Percentiles rank a stretch among this genome's conserved stretches.
These are phyloP conservation scores for Silurus asotus DNA, from an alignment of 2,113 vertebrate species.

Conservation along the genomic window DNA sequence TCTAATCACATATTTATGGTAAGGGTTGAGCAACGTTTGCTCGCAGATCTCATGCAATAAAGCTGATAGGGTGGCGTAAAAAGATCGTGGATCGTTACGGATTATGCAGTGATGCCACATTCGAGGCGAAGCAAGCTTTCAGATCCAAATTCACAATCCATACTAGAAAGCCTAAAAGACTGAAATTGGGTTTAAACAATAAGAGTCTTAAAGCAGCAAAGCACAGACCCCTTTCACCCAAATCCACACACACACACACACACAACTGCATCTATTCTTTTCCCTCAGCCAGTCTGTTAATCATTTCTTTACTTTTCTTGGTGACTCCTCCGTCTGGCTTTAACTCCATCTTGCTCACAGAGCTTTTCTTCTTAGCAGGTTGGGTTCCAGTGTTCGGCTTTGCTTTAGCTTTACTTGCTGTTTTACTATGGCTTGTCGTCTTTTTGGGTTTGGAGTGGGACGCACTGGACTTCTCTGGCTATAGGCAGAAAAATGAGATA, in stretches of 20 bases:
- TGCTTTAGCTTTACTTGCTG: constrained; percentile 90
- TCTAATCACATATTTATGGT: constrained; percentile 18
- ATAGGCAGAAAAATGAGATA: constrained; percentile 47
- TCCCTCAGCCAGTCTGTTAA: constrained; percentile 97
- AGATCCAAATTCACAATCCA: constrained; percentile 16
- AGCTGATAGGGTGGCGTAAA: constrained; percentile 37
- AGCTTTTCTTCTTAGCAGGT: constrained; percentile 87
- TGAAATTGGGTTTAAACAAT: constrained; percentile 54
- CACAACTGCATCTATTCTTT: constrained; percentile 80
- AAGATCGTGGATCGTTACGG: background rate
- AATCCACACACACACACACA: background rate
- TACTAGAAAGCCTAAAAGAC: constrained; percentile 8
- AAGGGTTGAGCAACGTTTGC: constrained; percentile 15
- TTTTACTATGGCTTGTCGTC: constrained; percentile 83
- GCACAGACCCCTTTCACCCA: constrained; percentile 72
- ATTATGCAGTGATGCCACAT: constrained; percentile 15
- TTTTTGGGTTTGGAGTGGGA: constrained; percentile 95
- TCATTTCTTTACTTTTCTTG: constrained; percentile 97
- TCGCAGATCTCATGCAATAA: constrained; percentile 44
- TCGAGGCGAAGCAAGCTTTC: constrained; percentile 39
- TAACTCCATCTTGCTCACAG: constrained; percentile 65
- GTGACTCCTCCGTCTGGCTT: constrained; percentile 78
- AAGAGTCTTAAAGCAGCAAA: constrained; percentile 75
- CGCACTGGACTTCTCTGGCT: constrained; percentile 85
- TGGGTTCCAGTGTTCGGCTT: constrained; percentile 82